phyloP scores from a whole-genome alignment of 1,140 invertebrate genomes.

The Lordiphosa collinella region DNA sequence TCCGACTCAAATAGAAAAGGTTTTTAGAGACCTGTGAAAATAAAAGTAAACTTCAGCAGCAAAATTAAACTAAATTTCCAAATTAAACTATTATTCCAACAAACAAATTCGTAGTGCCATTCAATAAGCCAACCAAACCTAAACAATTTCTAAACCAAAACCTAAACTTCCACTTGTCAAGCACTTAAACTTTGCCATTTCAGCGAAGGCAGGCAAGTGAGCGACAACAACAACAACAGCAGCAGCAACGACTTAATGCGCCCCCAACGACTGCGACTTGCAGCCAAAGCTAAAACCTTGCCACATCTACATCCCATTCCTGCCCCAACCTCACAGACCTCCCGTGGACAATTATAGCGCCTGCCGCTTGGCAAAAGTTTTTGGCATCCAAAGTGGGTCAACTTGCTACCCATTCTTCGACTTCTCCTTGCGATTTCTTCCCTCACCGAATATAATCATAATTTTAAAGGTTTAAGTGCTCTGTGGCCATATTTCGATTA shows the following conservation, averaged over 20 bases:
- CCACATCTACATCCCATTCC: slow-evolving; percentile 4
- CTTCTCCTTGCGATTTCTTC: slow-evolving; percentile 2
- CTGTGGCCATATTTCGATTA: slow-evolving; percentile 7
- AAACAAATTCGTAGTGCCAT: no score
- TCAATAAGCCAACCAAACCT: no score
- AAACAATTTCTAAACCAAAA: background rate
- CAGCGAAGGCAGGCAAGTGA: slow-evolving; percentile 5
- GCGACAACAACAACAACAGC: background rate
- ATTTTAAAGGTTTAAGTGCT: slow-evolving; percentile 27
- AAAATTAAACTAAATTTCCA: no score
- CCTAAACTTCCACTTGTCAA: slow-evolving; percentile 2
- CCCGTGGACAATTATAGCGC: slow-evolving; percentile 4
- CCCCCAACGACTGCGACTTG: slow-evolving; percentile 5
- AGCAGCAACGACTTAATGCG: background rate
- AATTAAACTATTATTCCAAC: no score
- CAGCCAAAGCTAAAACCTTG: background rate
- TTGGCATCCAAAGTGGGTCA: slow-evolving; percentile 39
- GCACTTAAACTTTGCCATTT: slow-evolving; percentile 23
- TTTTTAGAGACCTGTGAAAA: no score
- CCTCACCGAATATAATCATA: slow-evolving; percentile 10
- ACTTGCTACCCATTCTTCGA: background rate
- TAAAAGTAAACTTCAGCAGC: no score
- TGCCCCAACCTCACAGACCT: slow-evolving; percentile 10
- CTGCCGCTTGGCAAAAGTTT: slow-evolving; percentile 22
- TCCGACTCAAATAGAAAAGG: no score